A percentile compares a stretch with the other conserved stretches of the same genome.
Evolutionary conservation across 2,888 invertebrate genomes (phyloP).

Genomic region (Chrysolina haemoptera): DNA sequence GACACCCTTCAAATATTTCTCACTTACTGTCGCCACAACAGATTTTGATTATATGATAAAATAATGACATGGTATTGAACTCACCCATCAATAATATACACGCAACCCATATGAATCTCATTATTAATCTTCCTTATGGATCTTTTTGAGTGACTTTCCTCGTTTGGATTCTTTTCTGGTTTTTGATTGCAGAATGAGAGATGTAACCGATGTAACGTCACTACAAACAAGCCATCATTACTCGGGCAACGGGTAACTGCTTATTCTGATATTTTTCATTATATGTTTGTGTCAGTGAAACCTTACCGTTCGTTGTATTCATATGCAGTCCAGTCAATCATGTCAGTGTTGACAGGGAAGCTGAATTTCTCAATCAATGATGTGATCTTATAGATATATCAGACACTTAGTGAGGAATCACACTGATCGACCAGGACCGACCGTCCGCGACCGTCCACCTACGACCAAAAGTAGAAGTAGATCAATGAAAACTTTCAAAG

Average conservation of each 20-base stretch:
- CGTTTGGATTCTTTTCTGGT: neutral
- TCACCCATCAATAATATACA: neutral
- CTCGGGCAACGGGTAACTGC: neutral
- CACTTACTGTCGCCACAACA: neutral
- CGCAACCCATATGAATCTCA: neutral
- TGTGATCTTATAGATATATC: too few relatives aligned
- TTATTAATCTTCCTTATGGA: neutral
- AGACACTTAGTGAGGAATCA: too few relatives aligned
- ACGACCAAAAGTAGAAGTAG: too few relatives aligned
- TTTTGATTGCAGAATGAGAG: neutral
- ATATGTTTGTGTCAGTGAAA: neutral
- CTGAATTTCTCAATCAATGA: too few relatives aligned
- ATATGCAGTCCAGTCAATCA: neutral
- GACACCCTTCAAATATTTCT: neutral
- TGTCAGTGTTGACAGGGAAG: neutral
- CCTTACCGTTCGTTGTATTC: neutral
- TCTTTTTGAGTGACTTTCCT: neutral
- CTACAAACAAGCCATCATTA: neutral
- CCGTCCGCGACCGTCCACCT: too few relatives aligned
- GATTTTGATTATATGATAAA: neutral
- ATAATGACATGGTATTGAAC: neutral
- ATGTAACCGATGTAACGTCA: neutral
- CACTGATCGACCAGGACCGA: too few relatives aligned
- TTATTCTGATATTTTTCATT: slow-evolving; percentile 8
- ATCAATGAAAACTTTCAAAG: too few relatives aligned